These are phyloP conservation scores for Gallirallus australis DNA, from an alignment of 2,797 vertebrate species.

Conservation along the genomic window DNA sequence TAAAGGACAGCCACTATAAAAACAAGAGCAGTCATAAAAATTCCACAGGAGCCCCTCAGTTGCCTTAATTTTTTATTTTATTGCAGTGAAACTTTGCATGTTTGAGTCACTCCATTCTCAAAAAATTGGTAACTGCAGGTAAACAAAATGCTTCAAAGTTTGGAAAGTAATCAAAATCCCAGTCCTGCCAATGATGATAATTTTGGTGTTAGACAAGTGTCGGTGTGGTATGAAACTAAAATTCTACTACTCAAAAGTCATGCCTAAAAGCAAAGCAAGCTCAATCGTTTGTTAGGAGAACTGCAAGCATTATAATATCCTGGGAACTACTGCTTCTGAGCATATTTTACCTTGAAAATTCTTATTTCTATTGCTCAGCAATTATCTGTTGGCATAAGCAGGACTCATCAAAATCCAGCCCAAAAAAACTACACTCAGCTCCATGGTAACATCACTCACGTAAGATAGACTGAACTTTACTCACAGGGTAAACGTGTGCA, in stretches of 20 bases:
- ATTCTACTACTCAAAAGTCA: background rate
- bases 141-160: background rate
- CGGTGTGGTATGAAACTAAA: background rate
- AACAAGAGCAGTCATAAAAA: background rate
- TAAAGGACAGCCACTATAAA: background rate
- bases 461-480: background rate
- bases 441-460: background rate
- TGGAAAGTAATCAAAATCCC: background rate
- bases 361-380: background rate
- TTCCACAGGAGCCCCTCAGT: background rate
- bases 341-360: background rate
- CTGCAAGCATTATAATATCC: background rate
- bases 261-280: background rate
- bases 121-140: background rate
- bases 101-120: background rate
- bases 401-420: background rate
- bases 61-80: background rate
- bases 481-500: fast-evolving
- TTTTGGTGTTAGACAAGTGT: background rate
- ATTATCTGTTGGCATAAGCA: background rate
- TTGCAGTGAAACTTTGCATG: background rate
- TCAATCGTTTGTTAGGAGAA: background rate
- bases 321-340: background rate
- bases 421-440: background rate
- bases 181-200: background rate